Evolutionary conservation across 2,888 invertebrate species (phyloP).

Genomic region (Macrophya alboannulata): DNA sequence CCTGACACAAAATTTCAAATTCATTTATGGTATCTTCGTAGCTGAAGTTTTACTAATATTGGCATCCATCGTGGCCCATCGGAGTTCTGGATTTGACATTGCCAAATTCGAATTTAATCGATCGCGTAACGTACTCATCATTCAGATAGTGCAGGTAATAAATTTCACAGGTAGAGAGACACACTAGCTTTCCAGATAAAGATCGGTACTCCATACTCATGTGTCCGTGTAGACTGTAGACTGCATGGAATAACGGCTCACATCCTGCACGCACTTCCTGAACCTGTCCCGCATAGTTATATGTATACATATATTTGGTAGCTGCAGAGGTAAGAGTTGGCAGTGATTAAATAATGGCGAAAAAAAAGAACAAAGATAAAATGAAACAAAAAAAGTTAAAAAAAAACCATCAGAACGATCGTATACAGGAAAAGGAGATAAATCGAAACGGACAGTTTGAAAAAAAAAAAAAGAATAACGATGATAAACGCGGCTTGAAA

Average conservation of each 20-base stretch:
- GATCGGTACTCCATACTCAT: neutral
- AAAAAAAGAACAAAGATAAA: too few relatives aligned
- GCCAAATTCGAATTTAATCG: neutral
- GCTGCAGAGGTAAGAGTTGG: neutral
- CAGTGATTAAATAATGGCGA: neutral
- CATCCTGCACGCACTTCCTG: slow-evolving; percentile 47
- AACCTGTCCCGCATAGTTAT: neutral
- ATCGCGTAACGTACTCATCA: slow-evolving; percentile 18
- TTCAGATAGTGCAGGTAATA: slow-evolving; percentile 35
- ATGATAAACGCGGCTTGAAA: too few relatives aligned
- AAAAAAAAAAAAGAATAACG: too few relatives aligned
- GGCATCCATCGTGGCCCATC: neutral
- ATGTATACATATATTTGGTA: neutral
- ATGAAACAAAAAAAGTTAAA: too few relatives aligned
- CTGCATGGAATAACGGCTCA: slow-evolving; percentile 21
- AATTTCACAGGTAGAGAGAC: slow-evolving; percentile 29
- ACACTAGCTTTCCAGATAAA: neutral
- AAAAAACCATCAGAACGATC: too few relatives aligned
- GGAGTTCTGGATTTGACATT: slow-evolving; percentile 6
- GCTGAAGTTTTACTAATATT: neutral
- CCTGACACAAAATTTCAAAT: neutral
- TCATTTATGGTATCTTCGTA: neutral
- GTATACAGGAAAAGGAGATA: too few relatives aligned
- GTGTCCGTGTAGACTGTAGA: neutral
- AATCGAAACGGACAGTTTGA: too few relatives aligned